Conservation (phyloP, 2,888 invertebrate genomes). For the Rhagonycha fulva region DNA sequence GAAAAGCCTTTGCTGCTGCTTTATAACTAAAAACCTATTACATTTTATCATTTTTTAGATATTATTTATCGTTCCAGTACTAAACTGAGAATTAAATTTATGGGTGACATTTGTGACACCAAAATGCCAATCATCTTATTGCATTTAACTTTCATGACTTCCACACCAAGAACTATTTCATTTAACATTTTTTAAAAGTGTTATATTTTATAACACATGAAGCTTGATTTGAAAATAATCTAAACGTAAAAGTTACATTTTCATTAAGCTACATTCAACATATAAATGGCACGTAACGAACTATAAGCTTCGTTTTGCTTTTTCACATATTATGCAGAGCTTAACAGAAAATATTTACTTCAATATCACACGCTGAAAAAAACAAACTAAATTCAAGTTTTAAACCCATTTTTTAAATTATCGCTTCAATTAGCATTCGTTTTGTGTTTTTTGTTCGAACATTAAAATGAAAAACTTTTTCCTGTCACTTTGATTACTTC, state of each 20-base stretch:
- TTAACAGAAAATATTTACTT: neutral
- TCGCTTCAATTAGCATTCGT: neutral
- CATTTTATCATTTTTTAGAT: too few relatives aligned
- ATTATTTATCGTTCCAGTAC: neutral
- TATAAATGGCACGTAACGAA: neutral
- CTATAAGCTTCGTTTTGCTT: neutral
- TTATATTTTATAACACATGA: neutral
- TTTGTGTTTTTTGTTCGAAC: neutral
- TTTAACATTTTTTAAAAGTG: too few relatives aligned
- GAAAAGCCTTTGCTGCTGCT: neutral
- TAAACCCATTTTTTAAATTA: neutral
- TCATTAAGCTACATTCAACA: neutral
- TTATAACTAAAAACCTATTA: neutral
- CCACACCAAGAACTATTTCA: too few relatives aligned
- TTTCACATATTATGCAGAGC: neutral
- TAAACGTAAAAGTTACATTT: neutral
- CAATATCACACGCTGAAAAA: neutral
- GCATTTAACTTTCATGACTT: too few relatives aligned
- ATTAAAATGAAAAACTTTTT: neutral
- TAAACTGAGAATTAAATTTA: too few relatives aligned
- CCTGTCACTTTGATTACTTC: neutral
- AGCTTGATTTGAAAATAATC: neutral
- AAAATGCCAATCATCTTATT: too few relatives aligned
- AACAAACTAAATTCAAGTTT: too few relatives aligned
- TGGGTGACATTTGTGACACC: too few relatives aligned